A percentile compares a stretch with the other conserved stretches of the same genome.
Conservation (phyloP, 2,113 vertebrate genomes). For the Dunckerocampus dactyliophorus region DNA sequence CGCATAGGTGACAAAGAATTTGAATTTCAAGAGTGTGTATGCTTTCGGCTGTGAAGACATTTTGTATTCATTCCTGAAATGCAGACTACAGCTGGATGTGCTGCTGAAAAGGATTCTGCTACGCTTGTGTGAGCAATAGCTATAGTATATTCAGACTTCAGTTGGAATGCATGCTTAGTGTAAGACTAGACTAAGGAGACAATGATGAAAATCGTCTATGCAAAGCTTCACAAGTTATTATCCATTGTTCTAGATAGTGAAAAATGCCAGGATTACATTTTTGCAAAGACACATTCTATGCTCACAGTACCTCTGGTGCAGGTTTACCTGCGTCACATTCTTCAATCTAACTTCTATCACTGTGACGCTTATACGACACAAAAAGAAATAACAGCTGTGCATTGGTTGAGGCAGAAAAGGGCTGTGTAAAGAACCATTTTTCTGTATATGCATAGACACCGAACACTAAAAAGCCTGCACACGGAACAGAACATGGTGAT, state of each 20-base stretch:
- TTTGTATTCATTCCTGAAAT: conserved; percentile 50
- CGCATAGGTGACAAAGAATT: conserved; percentile 55
- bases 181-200: conserved; percentile 32
- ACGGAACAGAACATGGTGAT: too few relatives aligned
- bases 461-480: too few relatives aligned
- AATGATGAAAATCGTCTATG: conserved; percentile 52
- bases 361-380: too few relatives aligned
- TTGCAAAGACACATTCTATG: too few relatives aligned
- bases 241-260: conserved; percentile 47
- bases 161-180: conserved; percentile 49
- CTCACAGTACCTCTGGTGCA: background rate
- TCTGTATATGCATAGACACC: too few relatives aligned
- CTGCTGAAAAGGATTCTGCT: conserved; percentile 33
- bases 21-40: conserved; percentile 47
- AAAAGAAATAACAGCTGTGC: too few relatives aligned
- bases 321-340: background rate
- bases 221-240: conserved; percentile 62
- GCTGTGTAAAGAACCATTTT: too few relatives aligned
- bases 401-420: too few relatives aligned
- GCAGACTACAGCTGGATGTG: conserved; percentile 24
- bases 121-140: conserved; percentile 40
- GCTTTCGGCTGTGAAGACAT: conserved; percentile 49
- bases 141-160: conserved; percentile 50
- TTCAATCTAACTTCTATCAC: background rate
- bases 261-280: background rate